Base-by-base conservation (phyloP, 2,113 vertebrate species). In the Catharus fuscescens region DNA sequence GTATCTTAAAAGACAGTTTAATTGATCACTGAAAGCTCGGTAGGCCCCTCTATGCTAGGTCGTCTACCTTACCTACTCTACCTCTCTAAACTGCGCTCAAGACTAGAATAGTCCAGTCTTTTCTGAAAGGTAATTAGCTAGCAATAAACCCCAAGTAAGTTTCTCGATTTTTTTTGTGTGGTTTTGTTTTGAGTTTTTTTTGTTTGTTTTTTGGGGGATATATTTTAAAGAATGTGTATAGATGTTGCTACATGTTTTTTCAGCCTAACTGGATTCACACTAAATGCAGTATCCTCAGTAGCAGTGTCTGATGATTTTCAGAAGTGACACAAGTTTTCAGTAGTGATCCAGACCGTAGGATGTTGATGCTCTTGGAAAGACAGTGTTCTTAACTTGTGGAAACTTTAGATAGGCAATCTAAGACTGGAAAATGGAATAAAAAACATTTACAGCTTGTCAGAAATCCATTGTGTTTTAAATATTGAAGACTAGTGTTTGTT, bases 121-220 rank as follows among this genome's bases (percentile, higher is more conserved):
- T 80, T 88, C 16, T 80, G 62, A 77, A 66, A 50, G n/a, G 42
- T 29, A 53, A 59, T 18, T 52, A 78, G 28, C 40, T 50, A 65
- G 7, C 0, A 2, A 1, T 64, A 47, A 38, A 29, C 8, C 5
- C 3, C 15, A 32, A 40, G 14, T 14, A 36, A 48, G 6, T 28
- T 14, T 36, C 19, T 60, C 31, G 6, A 10, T 32, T 57, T 32
- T 17, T 2, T 5, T 36, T 6, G 34, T 36, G 3, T 28, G 8
- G 18, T 13, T n/a, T 34, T 45, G 13, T 9, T 20, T n/a, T 36
- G 34, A 36, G 34, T 36, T n/a, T 9, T 12, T 34, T 13, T 69
- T 26, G 23, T n/a, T 28, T 13, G 3, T 21, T 34, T 29, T 18
- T 18, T 24, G 14, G 12, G 6, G 4, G 8, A 23, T 54, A 54